Conservation (phyloP, 2,113 vertebrate genomes). For the Corythornis madagascariensis region DNA sequence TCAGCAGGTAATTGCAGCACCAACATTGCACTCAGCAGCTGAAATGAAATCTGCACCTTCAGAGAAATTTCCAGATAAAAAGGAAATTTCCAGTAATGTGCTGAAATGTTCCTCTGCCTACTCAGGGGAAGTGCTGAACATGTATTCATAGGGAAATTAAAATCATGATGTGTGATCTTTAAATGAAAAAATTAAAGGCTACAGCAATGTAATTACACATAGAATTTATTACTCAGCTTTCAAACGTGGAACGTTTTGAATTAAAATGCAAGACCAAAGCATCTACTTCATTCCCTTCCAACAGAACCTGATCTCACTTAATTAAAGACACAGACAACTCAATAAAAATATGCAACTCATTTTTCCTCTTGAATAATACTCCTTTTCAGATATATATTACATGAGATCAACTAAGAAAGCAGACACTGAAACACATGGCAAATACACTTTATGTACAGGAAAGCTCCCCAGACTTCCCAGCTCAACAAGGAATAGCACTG, state of each 20-base stretch:
- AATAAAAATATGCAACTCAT: slow-evolving; percentile 27
- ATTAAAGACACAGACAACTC: slow-evolving; percentile 23
- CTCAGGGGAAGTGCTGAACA: neutral
- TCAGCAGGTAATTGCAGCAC: neutral
- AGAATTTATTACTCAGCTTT: slow-evolving; percentile 63
- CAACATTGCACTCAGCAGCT: slow-evolving; percentile 21
- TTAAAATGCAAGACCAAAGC: slow-evolving; percentile 31
- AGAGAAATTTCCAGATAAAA: slow-evolving; percentile 22
- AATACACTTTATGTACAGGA: neutral
- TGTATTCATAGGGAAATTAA: slow-evolving; percentile 3
- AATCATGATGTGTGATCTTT: slow-evolving; percentile 46
- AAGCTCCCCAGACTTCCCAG: neutral
- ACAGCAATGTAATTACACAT: slow-evolving; percentile 42
- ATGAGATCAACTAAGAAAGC: slow-evolving; percentile 5
- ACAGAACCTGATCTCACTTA: slow-evolving; percentile 29
- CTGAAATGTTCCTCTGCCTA: neutral
- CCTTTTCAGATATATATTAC: neutral
- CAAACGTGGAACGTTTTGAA: slow-evolving; percentile 41
- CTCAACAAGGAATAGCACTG: neutral
- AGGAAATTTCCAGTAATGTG: slow-evolving; percentile 10
- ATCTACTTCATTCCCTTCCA: slow-evolving; percentile 48
- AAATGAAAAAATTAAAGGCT: slow-evolving; percentile 64
- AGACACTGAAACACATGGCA: neutral
- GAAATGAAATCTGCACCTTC: slow-evolving; percentile 38
- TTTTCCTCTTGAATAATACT: neutral